A percentile compares a stretch with the other conserved stretches of the same genome.
Conservation (phyloP, 1,140 invertebrate genomes). For the Calliopsis andreniformis region DNA sequence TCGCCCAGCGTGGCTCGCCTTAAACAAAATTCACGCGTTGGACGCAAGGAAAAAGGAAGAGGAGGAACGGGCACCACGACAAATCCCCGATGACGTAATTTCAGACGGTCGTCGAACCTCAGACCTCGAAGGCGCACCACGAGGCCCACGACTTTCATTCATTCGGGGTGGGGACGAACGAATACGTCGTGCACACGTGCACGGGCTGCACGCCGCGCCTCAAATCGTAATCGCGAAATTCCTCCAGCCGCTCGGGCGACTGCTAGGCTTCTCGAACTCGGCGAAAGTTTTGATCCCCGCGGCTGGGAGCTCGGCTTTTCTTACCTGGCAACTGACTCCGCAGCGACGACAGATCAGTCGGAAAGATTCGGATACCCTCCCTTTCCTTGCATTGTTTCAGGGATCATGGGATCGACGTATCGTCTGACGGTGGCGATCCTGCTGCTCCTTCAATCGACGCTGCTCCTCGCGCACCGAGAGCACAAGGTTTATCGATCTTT, state of each 20-base stretch:
- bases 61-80: conserved; percentile 25
- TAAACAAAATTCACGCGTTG: conserved; percentile 36
- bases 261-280: neutral
- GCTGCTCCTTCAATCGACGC: conserved; percentile 60
- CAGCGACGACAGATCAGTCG: neutral
- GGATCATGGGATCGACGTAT: conserved; percentile 70
- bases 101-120: conserved; percentile 67
- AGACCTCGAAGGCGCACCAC: conserved; percentile 42
- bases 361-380: conserved; percentile 45
- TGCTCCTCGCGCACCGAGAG: conserved; percentile 76
- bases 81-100: conserved; percentile 65
- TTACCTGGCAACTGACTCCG: conserved; percentile 22
- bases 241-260: neutral
- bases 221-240: conserved; percentile 42
- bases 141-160: conserved; percentile 60
- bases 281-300: conserved; percentile 14
- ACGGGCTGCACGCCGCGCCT: neutral
- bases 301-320: neutral
- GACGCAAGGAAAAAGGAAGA: neutral
- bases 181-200: conserved; percentile 10
- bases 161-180: conserved; percentile 52
- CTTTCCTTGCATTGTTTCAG: conserved; percentile 62
- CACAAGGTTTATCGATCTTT: conserved; percentile 75
- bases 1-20: neutral
- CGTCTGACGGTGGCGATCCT: conserved; percentile 58